Conservation (phyloP, 2,113 vertebrate species). For the Strix uralensis region DNA sequence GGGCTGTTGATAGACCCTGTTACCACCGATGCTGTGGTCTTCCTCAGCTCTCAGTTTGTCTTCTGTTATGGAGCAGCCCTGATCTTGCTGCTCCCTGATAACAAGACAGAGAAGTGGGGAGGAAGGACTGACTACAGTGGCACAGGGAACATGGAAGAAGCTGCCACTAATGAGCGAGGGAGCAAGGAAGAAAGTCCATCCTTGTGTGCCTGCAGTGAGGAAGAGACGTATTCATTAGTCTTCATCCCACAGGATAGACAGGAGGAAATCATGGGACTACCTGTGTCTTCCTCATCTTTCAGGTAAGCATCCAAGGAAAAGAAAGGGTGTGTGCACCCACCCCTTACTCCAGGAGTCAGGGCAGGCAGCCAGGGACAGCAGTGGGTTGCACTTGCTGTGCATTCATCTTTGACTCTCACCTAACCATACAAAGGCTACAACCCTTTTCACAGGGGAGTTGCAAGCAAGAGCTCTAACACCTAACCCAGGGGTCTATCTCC, state of each 20-base stretch:
- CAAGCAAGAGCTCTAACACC: neutral
- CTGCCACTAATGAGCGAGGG: neutral
- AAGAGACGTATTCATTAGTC: neutral
- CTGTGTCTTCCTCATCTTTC: neutral
- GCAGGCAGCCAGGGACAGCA: neutral
- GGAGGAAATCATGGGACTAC: neutral
- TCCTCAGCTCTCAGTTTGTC: neutral
- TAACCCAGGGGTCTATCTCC: neutral
- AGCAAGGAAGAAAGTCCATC: neutral
- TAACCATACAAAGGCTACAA: neutral
- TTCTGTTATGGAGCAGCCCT: neutral
- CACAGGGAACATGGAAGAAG: neutral
- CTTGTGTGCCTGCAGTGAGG: neutral
- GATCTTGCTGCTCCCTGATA: neutral
- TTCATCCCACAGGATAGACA: neutral
- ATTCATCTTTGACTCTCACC: neutral
- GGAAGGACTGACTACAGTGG: neutral
- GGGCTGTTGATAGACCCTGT: neutral
- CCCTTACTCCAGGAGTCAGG: neutral
- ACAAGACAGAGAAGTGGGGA: neutral
- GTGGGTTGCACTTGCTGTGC: neutral
- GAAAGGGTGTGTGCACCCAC: neutral
- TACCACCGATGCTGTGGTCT: neutral
- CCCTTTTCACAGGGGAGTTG: rapidly evolving
- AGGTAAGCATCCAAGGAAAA: neutral